Evolutionary conservation across 2,113 vertebrate species (phyloP), one percentile per base, ranked within the genome.

Genomic region (Brienomyrus longianalis): DNA sequence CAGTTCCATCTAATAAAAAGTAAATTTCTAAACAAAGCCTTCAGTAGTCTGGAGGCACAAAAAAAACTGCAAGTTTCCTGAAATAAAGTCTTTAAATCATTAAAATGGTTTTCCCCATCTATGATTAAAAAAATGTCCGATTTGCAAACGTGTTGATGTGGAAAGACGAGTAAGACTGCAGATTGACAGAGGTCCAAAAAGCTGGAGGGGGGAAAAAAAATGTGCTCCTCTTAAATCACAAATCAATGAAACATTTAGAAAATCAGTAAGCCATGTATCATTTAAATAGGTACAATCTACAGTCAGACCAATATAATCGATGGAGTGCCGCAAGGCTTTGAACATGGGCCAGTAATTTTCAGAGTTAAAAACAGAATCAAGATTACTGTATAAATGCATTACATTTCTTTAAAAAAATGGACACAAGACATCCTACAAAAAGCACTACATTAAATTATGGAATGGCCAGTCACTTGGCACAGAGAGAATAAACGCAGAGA

Each of bases 11-110:
- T 15, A 74, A 31, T 13, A 74, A 74, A 74, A 74, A 74, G 10
- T 74, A 74, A 17, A 74, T 27, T 39, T 62, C 59, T 9, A 62
- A 62, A 10, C 2, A 31, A 35, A 35, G 70, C 1, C 3, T 74
- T 31, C 27, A 74, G 70, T 35, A 35, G 31, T 83, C 43, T 83
- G 43, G 43, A 17, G 80, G 35, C 80, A 83, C 74, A 35, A 77
- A 27, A 35, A 74, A 50, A 56, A 52, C 10, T 54, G 86, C 11
- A 50, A 47, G 83, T 85, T 51, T 51, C 86, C n/a, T 56, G n/a
- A 87, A 87, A 83, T 45, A 87, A 43, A 56, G 11, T 59, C 39
- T 62, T 88, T 59, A 39, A 88, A 88, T 88, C 19, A 66, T 88
- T 88, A 66, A 88, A 62, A 45, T n/a, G 21, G 39, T 88, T 66